These are phyloP conservation scores for Pocillopora verrucosa DNA, from an alignment of 64 coral and sea anemone genomes.

Conservation along the genomic window DNA sequence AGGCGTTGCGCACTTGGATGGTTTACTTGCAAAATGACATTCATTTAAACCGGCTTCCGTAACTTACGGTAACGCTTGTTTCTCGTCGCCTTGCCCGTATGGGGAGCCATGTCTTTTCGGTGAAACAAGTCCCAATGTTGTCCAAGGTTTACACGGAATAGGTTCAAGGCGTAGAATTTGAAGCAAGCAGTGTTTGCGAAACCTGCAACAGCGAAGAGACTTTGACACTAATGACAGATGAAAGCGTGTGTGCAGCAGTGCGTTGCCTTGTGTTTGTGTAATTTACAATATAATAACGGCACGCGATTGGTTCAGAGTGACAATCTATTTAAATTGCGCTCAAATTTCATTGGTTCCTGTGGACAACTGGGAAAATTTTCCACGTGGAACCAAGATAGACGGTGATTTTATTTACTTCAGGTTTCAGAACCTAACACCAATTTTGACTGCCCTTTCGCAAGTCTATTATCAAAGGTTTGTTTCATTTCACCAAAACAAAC, in stretches of 20 bases:
- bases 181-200: constrained; percentile 93
- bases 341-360: constrained; percentile 92
- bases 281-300: constrained; percentile 92
- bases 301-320: constrained; percentile 90
- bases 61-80: constrained; percentile 90
- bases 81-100: constrained; percentile 67
- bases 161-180: constrained; percentile 55
- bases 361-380: constrained; percentile 99
- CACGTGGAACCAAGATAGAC: constrained; percentile 85
- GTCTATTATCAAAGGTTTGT: constrained; percentile 44
- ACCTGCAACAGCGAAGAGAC: constrained; percentile 93
- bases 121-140: constrained; percentile 25
- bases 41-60: constrained; percentile 56
- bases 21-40: constrained; percentile 63
- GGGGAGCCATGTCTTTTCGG: constrained; percentile 70
- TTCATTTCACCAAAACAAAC: constrained; percentile 49
- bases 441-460: constrained; percentile 44
- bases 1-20: constrained; percentile 96
- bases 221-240: constrained; percentile 99
- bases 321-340: constrained; percentile 94
- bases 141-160: constrained; percentile 14
- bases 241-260: constrained; percentile 95
- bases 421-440: constrained; percentile 46
- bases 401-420: constrained; percentile 88
- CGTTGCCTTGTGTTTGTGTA: constrained; percentile 99